These are phyloP conservation scores for Corvus cornix DNA, from an alignment of 2,113 vertebrate species.

Conservation along the genomic window DNA sequence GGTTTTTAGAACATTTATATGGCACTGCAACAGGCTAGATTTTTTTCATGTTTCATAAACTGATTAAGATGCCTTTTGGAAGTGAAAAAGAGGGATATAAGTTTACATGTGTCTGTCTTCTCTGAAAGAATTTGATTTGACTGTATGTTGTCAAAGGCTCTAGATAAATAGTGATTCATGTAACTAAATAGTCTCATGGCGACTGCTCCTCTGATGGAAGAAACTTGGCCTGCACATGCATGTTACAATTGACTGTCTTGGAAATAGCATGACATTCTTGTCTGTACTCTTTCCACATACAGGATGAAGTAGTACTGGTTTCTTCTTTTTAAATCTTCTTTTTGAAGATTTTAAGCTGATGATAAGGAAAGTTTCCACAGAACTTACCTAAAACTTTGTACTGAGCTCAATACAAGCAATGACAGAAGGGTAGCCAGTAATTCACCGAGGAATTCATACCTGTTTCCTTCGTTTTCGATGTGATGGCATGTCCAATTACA, in stretches of 20 bases:
- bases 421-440: not conserved
- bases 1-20: not conserved
- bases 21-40: not conserved
- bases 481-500: not conserved
- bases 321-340: not conserved
- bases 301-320: not conserved
- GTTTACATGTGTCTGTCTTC: not conserved
- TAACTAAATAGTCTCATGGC: not conserved
- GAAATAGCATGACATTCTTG: not conserved
- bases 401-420: not conserved
- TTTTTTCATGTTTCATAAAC: not conserved
- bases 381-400: not conserved
- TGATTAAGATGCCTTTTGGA: not conserved
- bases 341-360: not conserved
- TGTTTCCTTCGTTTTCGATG: not conserved
- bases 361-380: not conserved
- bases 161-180: not conserved
- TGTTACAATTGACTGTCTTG: not conserved
- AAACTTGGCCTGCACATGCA: not conserved
- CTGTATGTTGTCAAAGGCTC: not conserved
- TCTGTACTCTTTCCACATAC: not conserved
- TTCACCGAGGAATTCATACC: not conserved
- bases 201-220: not conserved
- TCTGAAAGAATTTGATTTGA: not conserved
- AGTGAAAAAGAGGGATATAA: not conserved